Base-by-base conservation (phyloP, 2,888 invertebrate species). In the Lacanobia wlatinum region DNA sequence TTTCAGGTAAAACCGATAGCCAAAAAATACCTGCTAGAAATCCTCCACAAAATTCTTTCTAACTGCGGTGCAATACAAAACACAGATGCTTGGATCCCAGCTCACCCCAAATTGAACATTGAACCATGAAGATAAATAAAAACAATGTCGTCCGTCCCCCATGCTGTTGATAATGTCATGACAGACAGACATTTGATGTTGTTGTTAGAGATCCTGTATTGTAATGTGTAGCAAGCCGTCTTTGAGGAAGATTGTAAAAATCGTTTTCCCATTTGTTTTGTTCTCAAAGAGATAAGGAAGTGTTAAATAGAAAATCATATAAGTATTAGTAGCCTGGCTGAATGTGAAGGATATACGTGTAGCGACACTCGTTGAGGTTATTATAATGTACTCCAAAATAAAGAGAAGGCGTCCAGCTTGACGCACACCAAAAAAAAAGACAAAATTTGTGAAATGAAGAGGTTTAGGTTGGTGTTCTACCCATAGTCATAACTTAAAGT, bases 101-200 rank as follows among this genome's bases (percentile, higher is more conserved):
- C 28, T 3, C 40, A 64, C 60, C 80, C 80, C 52, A 62, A 63
- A 71, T 52, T 40, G n/a, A 55, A 69, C 55, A 66, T 60, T 75
- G 34, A 56, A 69, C 63, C 69, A n/a, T 76, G 62, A 78, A 75
- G 68, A 80, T 76, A 75, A 78, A 78, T 69, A 74, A 80, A 79
- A 74, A 80, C 75, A 67, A 61, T 48, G 69, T 18, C 63, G 55
- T 48, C 53, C 18, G 50, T 67, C 78, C 80, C 77, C 76, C 46
- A 64, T 75, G 63, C 77, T 80, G 76, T 78, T 84, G 82, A 71
- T 75, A 70, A 67, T 65, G 60, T 50, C 70, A 71, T 78, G 78
- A 82, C 78, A 65, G 48, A 73, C 72, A 61, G 66, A 81, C 79
- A 78, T 83, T 81, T 76, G 74, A 83, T 79, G 74, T 74, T 68